Conservation (phyloP, 1,140 invertebrate species). For the Glossosoma conforme region DNA sequence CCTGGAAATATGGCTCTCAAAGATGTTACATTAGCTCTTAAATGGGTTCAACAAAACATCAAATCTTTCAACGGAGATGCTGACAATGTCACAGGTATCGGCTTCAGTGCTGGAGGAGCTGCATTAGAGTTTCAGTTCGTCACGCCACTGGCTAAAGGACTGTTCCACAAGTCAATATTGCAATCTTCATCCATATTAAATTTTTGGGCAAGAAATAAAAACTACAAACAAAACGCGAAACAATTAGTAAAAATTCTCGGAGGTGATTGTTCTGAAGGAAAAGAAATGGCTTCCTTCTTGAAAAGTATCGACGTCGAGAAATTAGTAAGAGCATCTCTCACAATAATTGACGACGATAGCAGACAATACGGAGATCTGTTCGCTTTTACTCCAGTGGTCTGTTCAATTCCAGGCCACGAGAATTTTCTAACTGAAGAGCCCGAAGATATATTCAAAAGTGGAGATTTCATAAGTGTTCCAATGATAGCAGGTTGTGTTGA, state of each 20-base stretch:
- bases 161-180: constrained; percentile 56
- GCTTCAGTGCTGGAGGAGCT: constrained; percentile 53
- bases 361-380: constrained; percentile 36
- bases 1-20: constrained; percentile 53
- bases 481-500: constrained; percentile 39
- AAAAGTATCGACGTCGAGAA: constrained; percentile 36
- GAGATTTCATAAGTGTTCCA: constrained; percentile 42
- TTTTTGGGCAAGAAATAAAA: constrained; percentile 56
- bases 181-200: constrained; percentile 53
- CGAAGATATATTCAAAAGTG: constrained; percentile 34
- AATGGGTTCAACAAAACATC: constrained; percentile 60
- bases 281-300: constrained; percentile 36
- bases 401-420: constrained; percentile 39
- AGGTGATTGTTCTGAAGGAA: constrained; percentile 21
- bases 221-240: constrained; percentile 49
- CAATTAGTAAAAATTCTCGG: constrained; percentile 5
- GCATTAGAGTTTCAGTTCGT: constrained; percentile 51
- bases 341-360: constrained; percentile 29
- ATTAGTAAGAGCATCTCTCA: constrained; percentile 35
- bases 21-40: constrained; percentile 49
- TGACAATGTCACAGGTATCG: constrained; percentile 53
- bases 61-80: constrained; percentile 55
- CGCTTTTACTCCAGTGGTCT: constrained; percentile 42
- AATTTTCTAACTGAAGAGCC: constrained; percentile 39
- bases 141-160: constrained; percentile 47